phyloP scores from a whole-genome alignment of 2,888 invertebrate genomes.

The Meghimatium bilineatum region DNA sequence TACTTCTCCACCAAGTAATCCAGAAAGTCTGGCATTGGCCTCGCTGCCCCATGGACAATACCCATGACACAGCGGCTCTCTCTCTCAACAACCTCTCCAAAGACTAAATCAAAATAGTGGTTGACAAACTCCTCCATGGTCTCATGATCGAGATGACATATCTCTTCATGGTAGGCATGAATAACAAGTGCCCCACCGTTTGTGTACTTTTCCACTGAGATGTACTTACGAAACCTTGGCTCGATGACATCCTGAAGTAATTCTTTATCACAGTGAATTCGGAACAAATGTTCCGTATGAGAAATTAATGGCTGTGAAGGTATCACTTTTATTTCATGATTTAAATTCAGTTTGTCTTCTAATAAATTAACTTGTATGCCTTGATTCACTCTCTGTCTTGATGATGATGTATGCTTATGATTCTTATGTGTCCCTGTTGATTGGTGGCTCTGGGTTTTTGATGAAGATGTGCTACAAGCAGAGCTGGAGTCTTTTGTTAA shows the following conservation, averaged over 20 bases:
- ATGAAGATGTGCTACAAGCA: constrained; percentile 8
- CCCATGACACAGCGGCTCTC: constrained; percentile 95
- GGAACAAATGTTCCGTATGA: not conserved
- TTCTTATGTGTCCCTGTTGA: not conserved
- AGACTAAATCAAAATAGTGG: constrained; percentile 88
- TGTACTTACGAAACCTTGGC: constrained; percentile 74
- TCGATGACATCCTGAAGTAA: constrained; percentile 32
- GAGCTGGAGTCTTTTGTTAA: constrained; percentile 4
- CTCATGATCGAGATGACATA: constrained; percentile 82
- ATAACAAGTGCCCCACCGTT: constrained; percentile 96
- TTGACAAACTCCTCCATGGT: constrained; percentile 88
- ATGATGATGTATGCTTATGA: constrained; percentile 25
- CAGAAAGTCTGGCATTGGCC: constrained; percentile 89
- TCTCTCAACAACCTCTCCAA: constrained; percentile 84
- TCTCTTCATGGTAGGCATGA: constrained; percentile 93
- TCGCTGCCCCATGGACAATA: constrained; percentile 93
- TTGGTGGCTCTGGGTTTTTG: constrained; percentile 14
- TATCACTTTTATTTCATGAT: not conserved
- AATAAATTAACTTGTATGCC: constrained; percentile 34
- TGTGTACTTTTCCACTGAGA: constrained; percentile 92
- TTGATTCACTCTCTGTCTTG: constrained; percentile 24
- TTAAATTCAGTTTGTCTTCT: not conserved
- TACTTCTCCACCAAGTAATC: constrained; percentile 91
- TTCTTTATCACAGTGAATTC: constrained; percentile 13
- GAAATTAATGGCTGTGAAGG: not conserved